Evolutionary conservation across 2,888 invertebrate species (phyloP).

Genomic region (Coenonympha arcania): DNA sequence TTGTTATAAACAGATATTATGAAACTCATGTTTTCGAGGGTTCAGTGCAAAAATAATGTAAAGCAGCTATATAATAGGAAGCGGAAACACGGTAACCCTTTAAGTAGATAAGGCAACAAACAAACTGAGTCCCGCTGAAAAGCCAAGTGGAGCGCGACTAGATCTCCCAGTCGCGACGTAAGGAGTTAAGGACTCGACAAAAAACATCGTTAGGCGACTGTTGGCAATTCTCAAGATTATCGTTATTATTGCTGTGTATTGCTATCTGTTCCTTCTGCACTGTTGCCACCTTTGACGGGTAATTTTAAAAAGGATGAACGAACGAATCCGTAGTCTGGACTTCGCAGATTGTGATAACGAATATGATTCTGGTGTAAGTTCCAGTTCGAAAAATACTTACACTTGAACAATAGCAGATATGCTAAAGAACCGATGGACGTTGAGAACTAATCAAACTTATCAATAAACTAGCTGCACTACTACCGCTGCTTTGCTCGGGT

Average conservation of each 20-base stretch:
- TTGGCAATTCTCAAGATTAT: slow-evolving; percentile 16
- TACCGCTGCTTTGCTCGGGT: no score
- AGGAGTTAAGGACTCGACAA: slow-evolving; percentile 19
- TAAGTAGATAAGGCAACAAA: slow-evolving; percentile 8
- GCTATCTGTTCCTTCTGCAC: not conserved
- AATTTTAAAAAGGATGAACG: slow-evolving; percentile 20
- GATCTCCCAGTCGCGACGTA: slow-evolving; percentile 17
- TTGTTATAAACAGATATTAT: not conserved
- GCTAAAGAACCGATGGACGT: no score
- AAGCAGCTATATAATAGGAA: not conserved
- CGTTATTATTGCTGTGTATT: not conserved
- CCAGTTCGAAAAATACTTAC: no score
- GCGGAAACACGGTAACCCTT: not conserved
- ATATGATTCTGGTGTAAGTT: no score
- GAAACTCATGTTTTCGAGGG: not conserved
- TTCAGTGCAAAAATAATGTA: not conserved
- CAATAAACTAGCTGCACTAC: no score
- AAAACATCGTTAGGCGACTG: slow-evolving; percentile 21
- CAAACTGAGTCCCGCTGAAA: slow-evolving; percentile 9
- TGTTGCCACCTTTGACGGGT: slow-evolving; percentile 18
- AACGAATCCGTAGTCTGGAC: not conserved
- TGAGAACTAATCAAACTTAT: not conserved
- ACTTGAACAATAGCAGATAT: no score
- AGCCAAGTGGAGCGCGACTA: slow-evolving; percentile 6
- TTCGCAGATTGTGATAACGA: not conserved